Evolutionary conservation across 2,113 vertebrate species (phyloP).

Genomic region (Epinephelus moara): DNA sequence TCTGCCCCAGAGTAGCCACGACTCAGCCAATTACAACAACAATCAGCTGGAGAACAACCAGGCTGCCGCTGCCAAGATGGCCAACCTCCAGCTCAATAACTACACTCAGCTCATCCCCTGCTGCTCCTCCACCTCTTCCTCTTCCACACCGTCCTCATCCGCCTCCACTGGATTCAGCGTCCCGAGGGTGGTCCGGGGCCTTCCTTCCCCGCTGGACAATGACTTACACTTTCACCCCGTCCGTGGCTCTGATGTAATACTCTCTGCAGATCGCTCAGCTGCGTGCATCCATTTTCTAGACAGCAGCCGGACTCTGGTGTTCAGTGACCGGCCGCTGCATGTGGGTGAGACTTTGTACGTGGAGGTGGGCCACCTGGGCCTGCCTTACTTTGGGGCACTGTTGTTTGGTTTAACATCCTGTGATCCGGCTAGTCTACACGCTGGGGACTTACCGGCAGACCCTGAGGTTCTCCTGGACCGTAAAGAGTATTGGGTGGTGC

Average conservation of each 20-base stretch:
- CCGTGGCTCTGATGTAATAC: constrained; percentile 91
- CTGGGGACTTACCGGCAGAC: constrained; percentile 93
- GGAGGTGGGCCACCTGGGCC: constrained; percentile 92
- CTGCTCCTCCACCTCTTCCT: constrained; percentile 81
- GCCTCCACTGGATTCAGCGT: constrained; percentile 76
- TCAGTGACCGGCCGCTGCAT: constrained; percentile 94
- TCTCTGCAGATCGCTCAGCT: constrained; percentile 92
- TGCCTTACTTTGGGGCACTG: constrained; percentile 92
- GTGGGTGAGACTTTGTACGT: constrained; percentile 93
- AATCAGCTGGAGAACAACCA: constrained; percentile 97
- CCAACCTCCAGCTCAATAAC: constrained; percentile 89
- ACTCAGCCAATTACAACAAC: constrained; percentile 98
- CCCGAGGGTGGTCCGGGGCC: constrained; percentile 58
- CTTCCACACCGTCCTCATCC: constrained; percentile 61
- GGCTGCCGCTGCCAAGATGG: constrained; percentile 94
- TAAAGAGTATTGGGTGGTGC: constrained; percentile 99
- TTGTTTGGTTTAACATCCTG: constrained; percentile 97
- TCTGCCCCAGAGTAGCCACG: constrained; percentile 94
- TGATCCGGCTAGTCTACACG: constrained; percentile 92
- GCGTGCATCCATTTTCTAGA: constrained; percentile 94
- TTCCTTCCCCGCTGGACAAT: constrained; percentile 88
- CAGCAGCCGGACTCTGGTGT: constrained; percentile 94
- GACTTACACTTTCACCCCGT: constrained; percentile 95
- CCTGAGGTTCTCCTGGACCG: constrained; percentile 95
- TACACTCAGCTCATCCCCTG: constrained; percentile 90